phyloP scores from a whole-genome alignment of 2,888 invertebrate genomes.

The Limnephilus auricula region DNA sequence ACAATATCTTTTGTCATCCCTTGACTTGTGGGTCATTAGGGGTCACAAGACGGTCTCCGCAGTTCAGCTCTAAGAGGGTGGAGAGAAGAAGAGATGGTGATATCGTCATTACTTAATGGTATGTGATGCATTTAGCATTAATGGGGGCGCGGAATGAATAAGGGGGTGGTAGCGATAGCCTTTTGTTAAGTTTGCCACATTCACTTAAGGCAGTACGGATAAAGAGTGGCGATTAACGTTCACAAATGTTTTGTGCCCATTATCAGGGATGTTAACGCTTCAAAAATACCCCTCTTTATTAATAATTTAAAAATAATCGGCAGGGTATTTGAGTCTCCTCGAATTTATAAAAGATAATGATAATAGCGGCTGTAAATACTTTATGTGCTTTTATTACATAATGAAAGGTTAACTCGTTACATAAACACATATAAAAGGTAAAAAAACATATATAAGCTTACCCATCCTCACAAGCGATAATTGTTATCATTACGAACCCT shows the following conservation, averaged over 20 bases:
- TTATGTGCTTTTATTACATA: not conserved
- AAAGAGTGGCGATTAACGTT: constrained; percentile 36
- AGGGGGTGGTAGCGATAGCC: constrained; percentile 50
- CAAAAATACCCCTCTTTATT: not conserved
- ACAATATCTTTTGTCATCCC: constrained; percentile 56
- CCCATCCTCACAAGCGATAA: not conserved
- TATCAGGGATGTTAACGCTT: not conserved
- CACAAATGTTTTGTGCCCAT: constrained; percentile 18
- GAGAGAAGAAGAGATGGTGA: constrained; percentile 58
- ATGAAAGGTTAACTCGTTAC: not conserved
- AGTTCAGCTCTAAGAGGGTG: constrained; percentile 44
- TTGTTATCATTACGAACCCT: not conserved
- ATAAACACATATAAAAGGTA: not conserved
- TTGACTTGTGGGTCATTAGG: constrained; percentile 25
- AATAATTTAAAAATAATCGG: constrained; percentile 22
- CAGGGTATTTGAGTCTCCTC: not conserved
- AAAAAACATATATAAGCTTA: not conserved
- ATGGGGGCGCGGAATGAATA: constrained; percentile 49
- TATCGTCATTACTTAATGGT: constrained; percentile 65
- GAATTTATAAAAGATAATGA: not conserved
- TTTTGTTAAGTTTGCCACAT: constrained; percentile 56
- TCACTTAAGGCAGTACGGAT: constrained; percentile 42
- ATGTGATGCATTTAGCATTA: constrained; percentile 64
- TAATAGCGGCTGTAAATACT: not conserved
- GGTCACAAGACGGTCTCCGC: constrained; percentile 40